Base-by-base conservation (phyloP, 2,113 vertebrate genomes). In the Pelecanus crispus region DNA sequence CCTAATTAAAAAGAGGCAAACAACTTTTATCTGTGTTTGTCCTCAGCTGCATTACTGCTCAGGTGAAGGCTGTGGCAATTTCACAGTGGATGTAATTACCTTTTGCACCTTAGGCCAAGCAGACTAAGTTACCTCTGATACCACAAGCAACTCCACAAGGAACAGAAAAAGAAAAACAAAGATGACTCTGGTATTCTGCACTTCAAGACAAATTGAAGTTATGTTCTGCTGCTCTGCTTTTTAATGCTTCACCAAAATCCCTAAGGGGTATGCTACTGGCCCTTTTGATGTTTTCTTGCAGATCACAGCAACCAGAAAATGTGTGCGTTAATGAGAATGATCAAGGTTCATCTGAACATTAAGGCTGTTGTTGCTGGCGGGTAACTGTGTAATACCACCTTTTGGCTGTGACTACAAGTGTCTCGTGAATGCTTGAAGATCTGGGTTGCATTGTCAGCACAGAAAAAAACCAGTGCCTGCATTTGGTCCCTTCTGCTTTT, bases 281-380 rank as follows among this genome's bases (percentile, higher is more conserved):
- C 85, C 73, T 92, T 94, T 94, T 95, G 96, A 95, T 91, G 94
- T 86, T 95, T 93, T 34, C 79, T 95, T 91, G 94, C 89, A 97
- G 61, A 97, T 95, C 94, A 94, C 19, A 91, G 81, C 50, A 79
- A 62, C 59, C 42, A 97, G 74, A 93, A 97, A 91, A 94, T 93
- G 82, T 50, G 73, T 94, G 88, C 62, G 58, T 81, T 81, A 93
- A 97, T 85, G 71, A 92, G 92, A 92, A 94, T 56, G 92, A 96
- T 94, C 47, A 74, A 85, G 61, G 32, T 29, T 85, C 25, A 26
- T 88, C 84, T 92, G 92, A 96, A 94, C 90, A 78, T 86, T 92
- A 83, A 94, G 82, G 44, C 62, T 63, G 74, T 56, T 90, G 83
- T 89, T 96, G 93, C 83, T 74, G 86, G 84, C 16, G 9, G 62